phyloP scores from a whole-genome alignment of 2,888 invertebrate genomes.

The Tineola bisselliella region DNA sequence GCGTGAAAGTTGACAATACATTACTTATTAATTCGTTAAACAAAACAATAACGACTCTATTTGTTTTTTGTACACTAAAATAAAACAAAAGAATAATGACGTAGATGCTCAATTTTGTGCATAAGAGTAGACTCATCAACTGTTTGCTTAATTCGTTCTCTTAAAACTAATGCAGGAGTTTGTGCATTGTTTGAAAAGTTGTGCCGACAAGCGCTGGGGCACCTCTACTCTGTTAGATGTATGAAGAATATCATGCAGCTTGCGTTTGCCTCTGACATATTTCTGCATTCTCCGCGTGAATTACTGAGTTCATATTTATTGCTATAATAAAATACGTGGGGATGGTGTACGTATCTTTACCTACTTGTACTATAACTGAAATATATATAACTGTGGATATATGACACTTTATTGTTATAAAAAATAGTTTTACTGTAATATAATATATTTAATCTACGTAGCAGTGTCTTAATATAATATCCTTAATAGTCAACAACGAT shows the following conservation, averaged over 20 bases:
- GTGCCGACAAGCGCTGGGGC: not conserved
- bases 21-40: too few relatives aligned
- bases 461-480: too few relatives aligned
- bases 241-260: constrained; percentile 14
- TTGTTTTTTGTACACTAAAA: too few relatives aligned
- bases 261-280: constrained; percentile 15
- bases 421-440: too few relatives aligned
- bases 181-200: constrained; percentile 13
- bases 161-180: constrained; percentile 10
- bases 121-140: constrained; percentile 1
- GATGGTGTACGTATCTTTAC: not conserved
- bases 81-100: too few relatives aligned
- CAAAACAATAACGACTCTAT: too few relatives aligned
- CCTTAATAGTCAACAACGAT: too few relatives aligned
- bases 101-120: not conserved
- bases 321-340: constrained; percentile 6
- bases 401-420: too few relatives aligned
- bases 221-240: not conserved
- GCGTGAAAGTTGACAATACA: too few relatives aligned
- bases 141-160: constrained; percentile 6
- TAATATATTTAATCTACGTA: too few relatives aligned
- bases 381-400: too few relatives aligned
- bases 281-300: constrained; percentile 13
- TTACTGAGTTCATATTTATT: constrained; percentile 13
- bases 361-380: too few relatives aligned